A percentile compares a stretch with the other conserved stretches of the same genome.
Evolutionary conservation across 2,113 vertebrate species (phyloP).

Genomic region (Solea senegalensis): DNA sequence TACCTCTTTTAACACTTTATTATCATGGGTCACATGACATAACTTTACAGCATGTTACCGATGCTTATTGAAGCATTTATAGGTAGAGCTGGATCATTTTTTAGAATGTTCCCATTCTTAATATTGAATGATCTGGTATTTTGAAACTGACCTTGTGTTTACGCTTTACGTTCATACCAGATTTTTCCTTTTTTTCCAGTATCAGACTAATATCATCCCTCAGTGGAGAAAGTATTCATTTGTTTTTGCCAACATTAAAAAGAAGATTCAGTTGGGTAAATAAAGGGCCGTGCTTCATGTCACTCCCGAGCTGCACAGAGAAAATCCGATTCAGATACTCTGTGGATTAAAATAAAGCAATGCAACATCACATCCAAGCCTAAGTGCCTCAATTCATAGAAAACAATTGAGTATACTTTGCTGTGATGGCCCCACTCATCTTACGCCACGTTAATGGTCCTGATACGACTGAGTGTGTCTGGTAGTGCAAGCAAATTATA

Average conservation of each 20-base stretch:
- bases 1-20: too few relatives aligned
- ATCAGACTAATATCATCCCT: too few relatives aligned
- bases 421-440: constrained; percentile 8
- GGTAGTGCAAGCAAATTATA: constrained; percentile 13
- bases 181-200: too few relatives aligned
- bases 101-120: too few relatives aligned
- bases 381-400: constrained; percentile 26
- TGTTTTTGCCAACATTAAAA: neutral
- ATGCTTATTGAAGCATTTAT: too few relatives aligned
- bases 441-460: constrained; percentile 5
- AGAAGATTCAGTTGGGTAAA: neutral
- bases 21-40: too few relatives aligned
- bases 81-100: too few relatives aligned
- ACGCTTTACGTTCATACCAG: too few relatives aligned
- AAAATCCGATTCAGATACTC: neutral
- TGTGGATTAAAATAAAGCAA: neutral
- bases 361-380: constrained; percentile 8
- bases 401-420: constrained; percentile 4
- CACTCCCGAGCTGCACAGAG: neutral
- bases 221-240: too few relatives aligned
- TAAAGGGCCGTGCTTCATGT: neutral
- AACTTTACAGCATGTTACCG: too few relatives aligned
- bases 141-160: too few relatives aligned
- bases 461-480: constrained; percentile 11
- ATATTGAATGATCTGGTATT: too few relatives aligned